These are phyloP conservation scores for Petrolisthes manimaculis DNA, from an alignment of 2,888 invertebrate genomes.

Conservation along the genomic window DNA sequence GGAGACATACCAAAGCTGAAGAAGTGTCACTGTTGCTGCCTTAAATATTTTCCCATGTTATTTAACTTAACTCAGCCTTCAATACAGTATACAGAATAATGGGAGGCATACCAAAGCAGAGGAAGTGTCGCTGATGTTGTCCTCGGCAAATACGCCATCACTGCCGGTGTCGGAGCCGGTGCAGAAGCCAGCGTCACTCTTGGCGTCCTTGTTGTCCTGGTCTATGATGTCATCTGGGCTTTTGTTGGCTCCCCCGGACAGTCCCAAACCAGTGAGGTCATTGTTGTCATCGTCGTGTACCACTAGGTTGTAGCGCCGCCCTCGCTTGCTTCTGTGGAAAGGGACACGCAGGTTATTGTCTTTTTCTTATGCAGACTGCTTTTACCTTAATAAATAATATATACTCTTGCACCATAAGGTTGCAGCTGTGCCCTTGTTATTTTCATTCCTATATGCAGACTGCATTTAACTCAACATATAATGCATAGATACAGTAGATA, in stretches of 20 bases:
- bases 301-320: slow-evolving; percentile 73
- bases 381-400: too few species aligned
- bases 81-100: background rate
- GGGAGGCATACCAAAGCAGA: slow-evolving; percentile 60
- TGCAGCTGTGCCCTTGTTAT: too few species aligned
- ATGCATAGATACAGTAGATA: too few species aligned
- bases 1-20: too few species aligned
- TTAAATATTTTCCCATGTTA: too few species aligned
- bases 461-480: too few species aligned
- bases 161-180: slow-evolving; percentile 66
- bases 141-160: slow-evolving; percentile 65
- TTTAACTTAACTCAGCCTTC: too few species aligned
- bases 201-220: slow-evolving; percentile 63
- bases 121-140: slow-evolving; percentile 65
- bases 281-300: slow-evolving; percentile 85
- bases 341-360: too few species aligned
- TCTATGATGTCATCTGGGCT: slow-evolving; percentile 51
- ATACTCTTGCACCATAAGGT: too few species aligned
- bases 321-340: slow-evolving; percentile 67
- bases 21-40: too few species aligned
- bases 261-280: slow-evolving; percentile 86
- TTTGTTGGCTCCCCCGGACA: slow-evolving; percentile 69
- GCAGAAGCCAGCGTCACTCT: slow-evolving; percentile 66
- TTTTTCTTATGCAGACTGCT: too few species aligned
- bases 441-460: too few species aligned